Evolutionary conservation across 1,140 invertebrate genomes (phyloP), one percentile per base, ranked within the genome.

Genomic region (Aradophagus sp.): DNA sequence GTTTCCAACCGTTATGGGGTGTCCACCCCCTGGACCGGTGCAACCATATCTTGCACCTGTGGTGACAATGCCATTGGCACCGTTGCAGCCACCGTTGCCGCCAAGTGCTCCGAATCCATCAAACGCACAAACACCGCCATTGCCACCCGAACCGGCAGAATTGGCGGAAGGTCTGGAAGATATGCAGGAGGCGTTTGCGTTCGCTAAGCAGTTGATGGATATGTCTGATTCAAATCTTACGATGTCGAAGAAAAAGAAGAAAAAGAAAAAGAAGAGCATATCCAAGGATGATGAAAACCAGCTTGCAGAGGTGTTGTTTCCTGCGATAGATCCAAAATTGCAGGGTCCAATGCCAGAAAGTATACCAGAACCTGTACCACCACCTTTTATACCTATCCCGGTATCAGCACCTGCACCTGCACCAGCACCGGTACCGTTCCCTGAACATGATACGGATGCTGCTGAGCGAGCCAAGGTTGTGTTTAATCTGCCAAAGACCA

Each of bases 131-230:
- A 16, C 11, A 1, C 5, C 48, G 5, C 52, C 56, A 1, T 34
- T 32, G 0, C 45, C 44, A 2, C 38, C 27, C 5, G 35, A 61
- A 5, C 55, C 42, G n/a, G 44, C 34, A 5, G 45, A 14, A 34
- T 53, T 77, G 20, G 77, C 79, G 3, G 80, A 83, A 14, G 81
- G 76, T 8, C 58, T 84, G 1, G 76, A 79, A 12, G 83, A 85
- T 3, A 78, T 86, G 79, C 77, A 83, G 11, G 79, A 82, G 31
- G 82, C 83, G 2, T 78, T 84, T 73, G 78, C 80, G 23, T 84
- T 86, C 42, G 84, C 83, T 0, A 77, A 83, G 10, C 70, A 83
- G 23, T 41, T 82, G 5, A 81, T 83, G 78, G 75, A 72, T 27
- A 79, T 83, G 77, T 67, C 53, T 1, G 77, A 76, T 4, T 16